Evolutionary conservation across 1,140 invertebrate genomes (phyloP).

Genomic region (Drosophila rhopaloa): DNA sequence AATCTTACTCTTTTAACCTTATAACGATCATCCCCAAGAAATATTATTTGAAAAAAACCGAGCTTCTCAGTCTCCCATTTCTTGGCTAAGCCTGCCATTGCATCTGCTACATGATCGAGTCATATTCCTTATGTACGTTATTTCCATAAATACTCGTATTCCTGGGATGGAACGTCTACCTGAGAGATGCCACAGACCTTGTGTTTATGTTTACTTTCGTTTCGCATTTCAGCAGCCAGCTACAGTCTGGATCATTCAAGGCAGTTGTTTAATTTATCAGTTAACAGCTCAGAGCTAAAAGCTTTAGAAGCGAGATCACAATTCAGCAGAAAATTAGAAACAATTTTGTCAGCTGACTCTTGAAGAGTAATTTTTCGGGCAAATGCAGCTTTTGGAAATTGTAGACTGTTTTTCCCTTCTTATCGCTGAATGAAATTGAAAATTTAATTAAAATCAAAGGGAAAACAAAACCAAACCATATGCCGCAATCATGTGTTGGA

Average conservation of each 20-base stretch:
- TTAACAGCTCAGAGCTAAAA: slow-evolving; percentile 67
- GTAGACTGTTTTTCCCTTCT: slow-evolving; percentile 11
- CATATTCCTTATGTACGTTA: slow-evolving; percentile 15
- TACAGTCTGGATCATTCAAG: slow-evolving; percentile 25
- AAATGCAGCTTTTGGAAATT: background rate
- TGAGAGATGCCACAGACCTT: slow-evolving; percentile 20
- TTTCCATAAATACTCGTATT: slow-evolving; percentile 37
- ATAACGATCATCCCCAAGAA: too few species aligned
- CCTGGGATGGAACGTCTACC: slow-evolving; percentile 22
- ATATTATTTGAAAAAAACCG: too few species aligned
- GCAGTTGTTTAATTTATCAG: slow-evolving; percentile 75
- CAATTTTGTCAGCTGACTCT: slow-evolving; percentile 53
- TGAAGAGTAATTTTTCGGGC: background rate
- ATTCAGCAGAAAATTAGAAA: slow-evolving; percentile 44
- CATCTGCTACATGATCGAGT: slow-evolving; percentile 14
- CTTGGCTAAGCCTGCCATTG: background rate
- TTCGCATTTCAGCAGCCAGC: slow-evolving; percentile 48
- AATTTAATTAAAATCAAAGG: slow-evolving; percentile 73
- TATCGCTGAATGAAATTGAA: slow-evolving; percentile 45
- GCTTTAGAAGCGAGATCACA: slow-evolving; percentile 42
- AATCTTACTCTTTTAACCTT: too few species aligned
- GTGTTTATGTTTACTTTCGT: slow-evolving; percentile 38
- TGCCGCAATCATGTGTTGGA: slow-evolving; percentile 48
- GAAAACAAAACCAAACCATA: slow-evolving; percentile 50
- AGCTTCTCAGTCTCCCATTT: background rate